phyloP scores from a whole-genome alignment of 2,888 invertebrate species.

The Sarcophaga rosellei region DNA sequence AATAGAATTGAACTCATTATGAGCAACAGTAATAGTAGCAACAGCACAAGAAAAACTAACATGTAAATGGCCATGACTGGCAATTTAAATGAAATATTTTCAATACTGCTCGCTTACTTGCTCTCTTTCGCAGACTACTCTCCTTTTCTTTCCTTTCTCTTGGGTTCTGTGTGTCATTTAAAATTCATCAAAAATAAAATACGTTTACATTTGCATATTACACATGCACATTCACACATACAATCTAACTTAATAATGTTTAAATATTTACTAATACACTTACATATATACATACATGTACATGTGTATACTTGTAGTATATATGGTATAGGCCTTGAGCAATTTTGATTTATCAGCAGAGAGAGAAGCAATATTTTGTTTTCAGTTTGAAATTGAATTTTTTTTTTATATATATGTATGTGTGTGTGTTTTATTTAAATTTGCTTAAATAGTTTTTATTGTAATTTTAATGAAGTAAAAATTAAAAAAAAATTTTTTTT shows the following conservation, averaged over 20 bases:
- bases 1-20: too few relatives aligned
- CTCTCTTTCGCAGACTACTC: background rate
- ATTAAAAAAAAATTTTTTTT: too few relatives aligned
- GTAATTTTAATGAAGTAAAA: too few relatives aligned
- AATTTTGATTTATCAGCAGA: slow-evolving; percentile 21
- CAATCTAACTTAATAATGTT: background rate
- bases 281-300: background rate
- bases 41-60: too few relatives aligned
- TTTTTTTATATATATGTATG: background rate
- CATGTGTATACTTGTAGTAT: background rate
- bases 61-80: slow-evolving; percentile 42
- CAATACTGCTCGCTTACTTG: background rate
- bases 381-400: too few relatives aligned
- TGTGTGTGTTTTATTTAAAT: too few relatives aligned
- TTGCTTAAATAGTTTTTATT: too few relatives aligned
- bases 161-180: too few relatives aligned
- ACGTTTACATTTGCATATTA: background rate
- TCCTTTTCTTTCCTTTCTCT: too few relatives aligned
- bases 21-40: too few relatives aligned
- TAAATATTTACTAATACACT: background rate
- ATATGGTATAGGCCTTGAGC: slow-evolving; percentile 32
- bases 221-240: background rate
- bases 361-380: too few relatives aligned
- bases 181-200: slow-evolving; percentile 18
- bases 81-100: slow-evolving; percentile 39